phyloP scores from a whole-genome alignment of 2,113 vertebrate species.

The Lepus americanus region DNA sequence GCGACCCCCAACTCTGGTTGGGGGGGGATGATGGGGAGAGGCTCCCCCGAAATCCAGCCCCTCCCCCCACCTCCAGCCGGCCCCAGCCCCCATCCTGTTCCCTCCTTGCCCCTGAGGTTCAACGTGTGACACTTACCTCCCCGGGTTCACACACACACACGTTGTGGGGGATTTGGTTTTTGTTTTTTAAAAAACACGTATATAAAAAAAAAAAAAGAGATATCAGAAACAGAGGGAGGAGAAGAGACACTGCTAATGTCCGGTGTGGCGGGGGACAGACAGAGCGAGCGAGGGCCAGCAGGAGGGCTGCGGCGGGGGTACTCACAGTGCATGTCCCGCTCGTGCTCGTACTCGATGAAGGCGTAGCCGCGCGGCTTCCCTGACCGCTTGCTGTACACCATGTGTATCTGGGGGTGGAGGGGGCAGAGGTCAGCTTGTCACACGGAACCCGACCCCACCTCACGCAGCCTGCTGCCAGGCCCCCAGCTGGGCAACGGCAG shows the following conservation, averaged over 20 bases:
- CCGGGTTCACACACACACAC: slow-evolving; percentile 82
- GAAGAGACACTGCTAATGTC: slow-evolving; percentile 77
- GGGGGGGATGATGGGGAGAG: slow-evolving; percentile 51
- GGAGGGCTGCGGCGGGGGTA: neutral
- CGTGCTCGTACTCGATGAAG: slow-evolving; percentile 98
- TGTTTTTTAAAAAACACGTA: slow-evolving; percentile 80
- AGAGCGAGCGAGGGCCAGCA: slow-evolving; percentile 38
- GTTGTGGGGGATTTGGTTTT: slow-evolving; percentile 82
- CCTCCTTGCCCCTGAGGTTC: slow-evolving; percentile 78
- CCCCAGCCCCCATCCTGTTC: slow-evolving; percentile 66
- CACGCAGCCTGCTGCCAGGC: neutral
- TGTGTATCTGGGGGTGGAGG: slow-evolving; percentile 90
- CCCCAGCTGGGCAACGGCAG: neutral
- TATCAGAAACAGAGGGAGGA: slow-evolving; percentile 84
- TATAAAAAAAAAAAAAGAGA: slow-evolving; percentile 81
- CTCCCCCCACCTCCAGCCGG: slow-evolving; percentile 62
- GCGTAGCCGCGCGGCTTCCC: slow-evolving; percentile 96
- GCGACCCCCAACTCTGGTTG: neutral
- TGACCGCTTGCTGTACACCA: slow-evolving; percentile 96
- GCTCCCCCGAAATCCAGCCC: slow-evolving; percentile 56
- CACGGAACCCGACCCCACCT: neutral
- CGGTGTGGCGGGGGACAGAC: slow-evolving; percentile 71
- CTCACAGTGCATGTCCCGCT: slow-evolving; percentile 95
- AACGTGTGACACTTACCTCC: slow-evolving; percentile 86
- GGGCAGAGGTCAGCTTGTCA: neutral